Percentiles rank a stretch among this genome's conserved stretches.
phyloP scores from a whole-genome alignment of 2,888 invertebrate species.

The Lamproptera curius region DNA sequence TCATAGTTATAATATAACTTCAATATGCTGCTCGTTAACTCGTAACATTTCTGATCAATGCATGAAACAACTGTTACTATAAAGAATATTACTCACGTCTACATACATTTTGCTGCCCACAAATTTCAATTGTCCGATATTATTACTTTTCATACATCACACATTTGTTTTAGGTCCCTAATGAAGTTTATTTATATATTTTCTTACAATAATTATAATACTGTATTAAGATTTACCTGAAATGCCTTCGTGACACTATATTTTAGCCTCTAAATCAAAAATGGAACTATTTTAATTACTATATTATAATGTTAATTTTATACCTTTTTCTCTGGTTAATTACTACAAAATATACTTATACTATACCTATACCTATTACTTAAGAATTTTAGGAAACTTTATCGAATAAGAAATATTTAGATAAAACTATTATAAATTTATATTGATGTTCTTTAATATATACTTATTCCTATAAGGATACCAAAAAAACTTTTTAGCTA shows the following conservation, averaged over 20 bases:
- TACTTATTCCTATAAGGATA: constrained; percentile 3
- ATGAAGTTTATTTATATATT: too few species aligned
- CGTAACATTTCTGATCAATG: neutral
- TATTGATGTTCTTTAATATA: constrained; percentile 15
- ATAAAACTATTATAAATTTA: constrained; percentile 6
- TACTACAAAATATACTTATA: constrained; percentile 12
- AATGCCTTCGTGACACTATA: constrained; percentile 24
- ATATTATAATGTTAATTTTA: constrained; percentile 18
- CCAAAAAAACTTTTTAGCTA: neutral
- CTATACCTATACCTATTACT: too few species aligned
- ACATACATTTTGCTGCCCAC: too few species aligned
- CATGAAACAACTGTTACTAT: too few species aligned
- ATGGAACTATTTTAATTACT: constrained; percentile 12
- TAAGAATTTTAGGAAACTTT: constrained; percentile 8
- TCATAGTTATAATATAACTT: neutral
- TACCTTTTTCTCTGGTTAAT: constrained; percentile 9
- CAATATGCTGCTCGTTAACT: neutral
- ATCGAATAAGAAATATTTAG: constrained; percentile 1
- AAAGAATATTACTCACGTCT: too few species aligned
- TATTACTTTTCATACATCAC: constrained; percentile 1
- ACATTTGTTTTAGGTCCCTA: too few species aligned
- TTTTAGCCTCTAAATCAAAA: constrained; percentile 18
- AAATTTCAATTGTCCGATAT: neutral
- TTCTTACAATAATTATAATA: constrained; percentile 4
- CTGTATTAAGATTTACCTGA: constrained; percentile 20